Conservation (phyloP, 2,113 vertebrate species). For the Rhea americana region DNA sequence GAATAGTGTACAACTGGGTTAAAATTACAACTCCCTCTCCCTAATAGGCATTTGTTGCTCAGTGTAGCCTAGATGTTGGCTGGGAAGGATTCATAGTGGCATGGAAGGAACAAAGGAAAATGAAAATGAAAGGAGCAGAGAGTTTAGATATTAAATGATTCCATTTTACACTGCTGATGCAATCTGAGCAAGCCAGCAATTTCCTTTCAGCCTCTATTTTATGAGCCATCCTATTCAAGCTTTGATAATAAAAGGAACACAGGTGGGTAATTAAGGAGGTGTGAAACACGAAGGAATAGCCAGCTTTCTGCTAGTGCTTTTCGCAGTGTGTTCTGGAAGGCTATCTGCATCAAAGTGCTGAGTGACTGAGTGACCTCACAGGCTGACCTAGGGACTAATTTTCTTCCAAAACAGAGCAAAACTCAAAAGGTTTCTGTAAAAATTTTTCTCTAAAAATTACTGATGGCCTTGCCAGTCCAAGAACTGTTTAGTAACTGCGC, state of each 20-base stretch:
- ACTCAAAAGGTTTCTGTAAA: slow-evolving; percentile 35
- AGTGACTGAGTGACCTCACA: slow-evolving; percentile 64
- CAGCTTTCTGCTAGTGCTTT: slow-evolving; percentile 65
- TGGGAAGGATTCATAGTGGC: neutral
- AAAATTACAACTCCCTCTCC: neutral
- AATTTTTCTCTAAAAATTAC: neutral
- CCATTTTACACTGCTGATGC: slow-evolving; percentile 72
- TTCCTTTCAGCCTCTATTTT: slow-evolving; percentile 79
- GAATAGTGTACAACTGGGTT: neutral
- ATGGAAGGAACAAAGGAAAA: slow-evolving; percentile 38
- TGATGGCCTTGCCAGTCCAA: slow-evolving; percentile 3
- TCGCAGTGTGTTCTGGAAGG: neutral
- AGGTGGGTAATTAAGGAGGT: slow-evolving; percentile 82
- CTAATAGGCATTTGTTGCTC: neutral
- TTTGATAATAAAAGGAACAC: slow-evolving; percentile 77
- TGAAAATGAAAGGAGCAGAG: slow-evolving; percentile 41
- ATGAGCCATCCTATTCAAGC: slow-evolving; percentile 63
- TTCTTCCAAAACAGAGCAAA: slow-evolving; percentile 36
- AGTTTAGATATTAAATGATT: slow-evolving; percentile 72
- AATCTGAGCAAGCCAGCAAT: slow-evolving; percentile 76
- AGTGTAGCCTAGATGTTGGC: neutral
- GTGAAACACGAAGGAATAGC: slow-evolving; percentile 73
- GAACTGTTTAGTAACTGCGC: neutral
- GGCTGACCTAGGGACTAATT: slow-evolving; percentile 53
- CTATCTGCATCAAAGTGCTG: slow-evolving; percentile 51